Evolutionary conservation across 2,888 invertebrate genomes (phyloP).

Genomic region (Trissonchulus latispiculum): DNA sequence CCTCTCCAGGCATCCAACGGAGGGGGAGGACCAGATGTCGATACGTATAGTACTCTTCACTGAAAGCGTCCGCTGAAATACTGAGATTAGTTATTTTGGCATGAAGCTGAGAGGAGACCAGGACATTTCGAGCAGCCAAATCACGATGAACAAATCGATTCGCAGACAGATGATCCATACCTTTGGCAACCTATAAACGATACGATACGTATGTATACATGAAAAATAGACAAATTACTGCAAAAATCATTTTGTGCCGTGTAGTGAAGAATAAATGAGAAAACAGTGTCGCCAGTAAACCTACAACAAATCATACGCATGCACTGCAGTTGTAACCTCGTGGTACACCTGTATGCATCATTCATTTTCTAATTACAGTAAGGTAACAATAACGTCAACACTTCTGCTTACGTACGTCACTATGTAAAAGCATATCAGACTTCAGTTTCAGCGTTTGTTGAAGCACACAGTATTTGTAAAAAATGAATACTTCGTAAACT

Average conservation of each 20-base stretch:
- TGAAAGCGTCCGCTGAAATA: slow-evolving; percentile 60
- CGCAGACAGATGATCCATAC: slow-evolving; percentile 66
- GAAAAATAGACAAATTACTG: no score
- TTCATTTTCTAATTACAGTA: no score
- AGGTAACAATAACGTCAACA: no score
- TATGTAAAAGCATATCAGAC: no score
- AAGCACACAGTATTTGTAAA: not conserved
- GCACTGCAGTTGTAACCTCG: no score
- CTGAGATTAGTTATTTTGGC: slow-evolving; percentile 57
- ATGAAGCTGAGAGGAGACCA: slow-evolving; percentile 65
- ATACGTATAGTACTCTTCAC: slow-evolving; percentile 75
- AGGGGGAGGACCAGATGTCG: slow-evolving; percentile 72
- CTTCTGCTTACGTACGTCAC: no score
- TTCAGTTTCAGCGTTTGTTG: no score
- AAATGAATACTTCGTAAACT: no score
- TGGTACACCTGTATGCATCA: no score
- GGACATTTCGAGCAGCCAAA: slow-evolving; percentile 78
- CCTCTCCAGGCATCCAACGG: slow-evolving; percentile 81
- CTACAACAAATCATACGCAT: not conserved
- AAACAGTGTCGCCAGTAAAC: no score
- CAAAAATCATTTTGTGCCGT: not conserved
- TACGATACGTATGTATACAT: no score
- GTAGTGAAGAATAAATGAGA: not conserved
- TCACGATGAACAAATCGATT: slow-evolving; percentile 74
- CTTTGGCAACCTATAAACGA: slow-evolving; percentile 61